Evolutionary conservation across 2,113 vertebrate species (phyloP), one percentile per base, ranked within the genome.

Genomic region (Phylloscopus whistleri): DNA sequence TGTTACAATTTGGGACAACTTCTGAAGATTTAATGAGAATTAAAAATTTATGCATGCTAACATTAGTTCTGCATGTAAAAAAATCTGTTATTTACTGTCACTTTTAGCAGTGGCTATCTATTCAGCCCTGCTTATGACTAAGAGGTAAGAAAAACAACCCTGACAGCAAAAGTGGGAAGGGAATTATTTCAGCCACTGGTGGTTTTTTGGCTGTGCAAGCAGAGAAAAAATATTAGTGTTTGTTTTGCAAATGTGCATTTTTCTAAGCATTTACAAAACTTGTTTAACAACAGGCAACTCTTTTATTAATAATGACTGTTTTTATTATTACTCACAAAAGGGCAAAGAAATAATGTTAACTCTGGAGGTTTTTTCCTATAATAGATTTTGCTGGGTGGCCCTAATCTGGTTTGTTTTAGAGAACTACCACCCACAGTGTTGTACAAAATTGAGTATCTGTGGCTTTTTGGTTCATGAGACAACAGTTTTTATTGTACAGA

Each of bases 401-500:
- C 48, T 83, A 77, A 90, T 94, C 63, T 92, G 70, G 62, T 93
- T 92, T 79, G 27, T 21, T 97, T 97, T 93, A 92, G 64, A 81
- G 52, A 81, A 81, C 48, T 94, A 62, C 90, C 93, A 94, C 94
- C 89, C 94, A 95, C 88, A 87, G 43, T 51, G 41, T 51, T 89
- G 51, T 79, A 31, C 8, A 75, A 91, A 76, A 94, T 95, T 8
- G 43, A 84, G 59, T 83, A 59, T 89, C 80, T 58, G 21, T 35
- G 81, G 43, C 30, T 76, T 94, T 92, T 68, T 92, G 49, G 63
- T 69, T 76, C 70, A n/a, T 78, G 56, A 96, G 76, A 93, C 67
- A 93, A 53, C 51, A 83, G 56, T 87, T 94, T 94, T 96, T 79
- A 76, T 28, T 83, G 30, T 3, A 31, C 20, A 27, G 11, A 20